These are phyloP conservation scores for Gobio occitaniae DNA, from an alignment of 2,797 vertebrate species.

Conservation along the genomic window DNA sequence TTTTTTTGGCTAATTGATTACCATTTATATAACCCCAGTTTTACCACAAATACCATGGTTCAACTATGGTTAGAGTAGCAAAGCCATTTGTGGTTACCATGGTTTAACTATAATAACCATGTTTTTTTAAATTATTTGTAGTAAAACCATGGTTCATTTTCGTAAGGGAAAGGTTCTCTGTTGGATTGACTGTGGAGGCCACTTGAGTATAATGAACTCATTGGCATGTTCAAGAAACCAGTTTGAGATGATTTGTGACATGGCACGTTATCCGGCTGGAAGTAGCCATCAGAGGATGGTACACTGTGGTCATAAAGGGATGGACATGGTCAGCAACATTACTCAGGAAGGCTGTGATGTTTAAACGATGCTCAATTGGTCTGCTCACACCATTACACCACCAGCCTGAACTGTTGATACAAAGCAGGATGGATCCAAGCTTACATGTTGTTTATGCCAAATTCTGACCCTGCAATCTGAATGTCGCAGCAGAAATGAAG, in stretches of 20 bases:
- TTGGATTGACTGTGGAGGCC: not conserved
- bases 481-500: conserved; percentile 46
- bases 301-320: conserved; percentile 46
- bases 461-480: conserved; percentile 54
- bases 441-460: conserved; percentile 54
- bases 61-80: too few species aligned
- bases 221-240: not conserved
- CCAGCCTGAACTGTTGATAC: conserved; percentile 10
- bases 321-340: conserved; percentile 20
- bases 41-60: too few species aligned
- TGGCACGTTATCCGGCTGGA: conserved; percentile 49
- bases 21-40: too few species aligned
- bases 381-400: not conserved
- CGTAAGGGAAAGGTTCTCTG: not conserved
- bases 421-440: conserved; percentile 55
- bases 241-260: conserved; percentile 24
- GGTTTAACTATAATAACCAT: too few species aligned
- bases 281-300: conserved; percentile 57
- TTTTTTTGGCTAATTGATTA: too few species aligned
- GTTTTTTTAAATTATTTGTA: too few species aligned
- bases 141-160: too few species aligned
- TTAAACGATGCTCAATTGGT: not conserved
- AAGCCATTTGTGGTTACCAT: too few species aligned
- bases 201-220: not conserved
- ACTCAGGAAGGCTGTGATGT: not conserved